Evolutionary conservation across 2,113 vertebrate species (phyloP).

Genomic region (Gavia stellata): DNA sequence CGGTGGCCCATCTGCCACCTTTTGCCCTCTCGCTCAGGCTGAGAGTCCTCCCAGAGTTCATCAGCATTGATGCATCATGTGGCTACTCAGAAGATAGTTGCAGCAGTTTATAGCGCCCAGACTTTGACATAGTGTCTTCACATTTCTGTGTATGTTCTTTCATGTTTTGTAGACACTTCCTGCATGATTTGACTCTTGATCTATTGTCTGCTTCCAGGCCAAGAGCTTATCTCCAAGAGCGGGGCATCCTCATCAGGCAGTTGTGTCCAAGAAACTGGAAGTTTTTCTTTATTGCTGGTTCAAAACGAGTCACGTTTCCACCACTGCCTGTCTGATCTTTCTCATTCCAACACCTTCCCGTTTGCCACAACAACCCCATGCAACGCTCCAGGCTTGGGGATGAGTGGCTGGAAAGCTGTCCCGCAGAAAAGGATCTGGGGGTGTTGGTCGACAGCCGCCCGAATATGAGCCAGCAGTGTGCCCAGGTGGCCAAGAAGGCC

Average conservation of each 20-base stretch:
- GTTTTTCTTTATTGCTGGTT: neutral
- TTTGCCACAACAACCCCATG: too few species aligned
- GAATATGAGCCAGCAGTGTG: too few species aligned
- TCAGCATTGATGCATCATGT: neutral
- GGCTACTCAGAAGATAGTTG: neutral
- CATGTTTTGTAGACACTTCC: neutral
- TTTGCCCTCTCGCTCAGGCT: neutral
- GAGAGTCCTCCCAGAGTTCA: neutral
- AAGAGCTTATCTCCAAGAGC: neutral
- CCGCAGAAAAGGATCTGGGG: too few species aligned
- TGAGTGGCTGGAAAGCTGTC: too few species aligned
- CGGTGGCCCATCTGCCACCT: neutral
- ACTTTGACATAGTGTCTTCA: neutral
- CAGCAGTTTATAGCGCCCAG: neutral
- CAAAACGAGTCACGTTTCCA: neutral
- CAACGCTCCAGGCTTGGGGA: too few species aligned
- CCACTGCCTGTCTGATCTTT: neutral
- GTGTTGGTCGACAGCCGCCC: too few species aligned
- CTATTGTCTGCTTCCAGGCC: neutral
- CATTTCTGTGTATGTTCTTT: neutral
- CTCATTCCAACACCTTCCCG: neutral
- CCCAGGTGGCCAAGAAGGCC: too few species aligned
- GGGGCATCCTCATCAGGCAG: neutral
- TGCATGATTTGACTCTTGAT: neutral
- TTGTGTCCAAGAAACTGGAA: neutral